Percentiles rank a stretch among this genome's conserved stretches.
Conservation (phyloP, 2,888 invertebrate genomes). For the Sarcophaga variegata region DNA sequence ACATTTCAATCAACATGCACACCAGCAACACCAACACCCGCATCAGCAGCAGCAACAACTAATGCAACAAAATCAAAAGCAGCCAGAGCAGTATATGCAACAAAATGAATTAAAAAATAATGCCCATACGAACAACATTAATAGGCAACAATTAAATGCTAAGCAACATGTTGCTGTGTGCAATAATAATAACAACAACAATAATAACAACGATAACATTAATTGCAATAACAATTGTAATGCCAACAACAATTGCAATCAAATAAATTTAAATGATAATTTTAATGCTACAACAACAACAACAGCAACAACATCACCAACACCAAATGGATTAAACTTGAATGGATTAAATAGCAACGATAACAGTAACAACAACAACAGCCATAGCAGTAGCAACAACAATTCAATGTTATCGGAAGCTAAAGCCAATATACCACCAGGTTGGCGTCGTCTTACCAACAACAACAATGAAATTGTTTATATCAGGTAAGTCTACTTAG, state of each 20-base stretch:
- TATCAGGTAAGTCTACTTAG: slow-evolving; percentile 85
- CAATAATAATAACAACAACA: slow-evolving; percentile 65
- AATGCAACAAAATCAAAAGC: slow-evolving; percentile 59
- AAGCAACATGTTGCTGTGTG: slow-evolving; percentile 73
- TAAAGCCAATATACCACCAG: slow-evolving; percentile 86
- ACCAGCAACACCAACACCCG: slow-evolving; percentile 1
- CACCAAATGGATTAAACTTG: slow-evolving; percentile 57
- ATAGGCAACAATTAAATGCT: slow-evolving; percentile 69
- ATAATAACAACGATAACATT: slow-evolving; percentile 56
- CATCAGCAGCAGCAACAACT: slow-evolving; percentile 50
- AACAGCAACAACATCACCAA: too few relatives aligned
- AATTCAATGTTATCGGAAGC: slow-evolving; percentile 66
- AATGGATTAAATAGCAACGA: slow-evolving; percentile 37
- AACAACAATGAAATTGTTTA: slow-evolving; percentile 88
- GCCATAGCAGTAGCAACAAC: slow-evolving; percentile 56
- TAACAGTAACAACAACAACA: slow-evolving; percentile 50
- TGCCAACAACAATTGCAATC: slow-evolving; percentile 39
- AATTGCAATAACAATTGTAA: slow-evolving; percentile 63
- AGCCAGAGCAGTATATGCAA: slow-evolving; percentile 20
- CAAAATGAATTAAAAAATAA: slow-evolving; percentile 25
- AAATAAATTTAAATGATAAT: slow-evolving; percentile 43
- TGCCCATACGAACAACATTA: slow-evolving; percentile 25
- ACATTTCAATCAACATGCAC: slow-evolving; percentile 65
- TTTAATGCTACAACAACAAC: slow-evolving; percentile 23
- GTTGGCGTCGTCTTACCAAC: slow-evolving; percentile 89